Conservation (phyloP, 2,797 vertebrate genomes). For the Girardinus metallicus region DNA sequence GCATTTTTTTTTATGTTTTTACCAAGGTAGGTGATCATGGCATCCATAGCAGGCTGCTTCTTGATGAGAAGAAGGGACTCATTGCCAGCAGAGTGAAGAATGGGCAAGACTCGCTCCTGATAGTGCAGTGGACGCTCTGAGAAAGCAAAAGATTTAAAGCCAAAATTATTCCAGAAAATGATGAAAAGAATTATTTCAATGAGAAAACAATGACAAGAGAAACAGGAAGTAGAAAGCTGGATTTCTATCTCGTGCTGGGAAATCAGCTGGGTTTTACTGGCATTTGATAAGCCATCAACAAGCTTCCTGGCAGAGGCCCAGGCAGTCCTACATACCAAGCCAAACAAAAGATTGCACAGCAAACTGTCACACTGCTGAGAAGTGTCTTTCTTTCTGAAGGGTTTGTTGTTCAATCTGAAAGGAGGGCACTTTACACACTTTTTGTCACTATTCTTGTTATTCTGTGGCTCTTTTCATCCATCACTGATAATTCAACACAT, state of each 20-base stretch:
- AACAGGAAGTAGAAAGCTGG: background rate
- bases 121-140: conserved; percentile 93
- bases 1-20: conserved; percentile 31
- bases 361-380: conserved; percentile 19
- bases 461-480: conserved; percentile 2
- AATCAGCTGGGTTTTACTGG: conserved; percentile 33
- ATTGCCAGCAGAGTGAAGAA: conserved; percentile 86
- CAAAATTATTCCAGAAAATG: background rate
- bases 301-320: conserved; percentile 37
- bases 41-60: conserved; percentile 88
- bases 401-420: conserved; percentile 27
- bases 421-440: conserved; percentile 12
- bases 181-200: background rate
- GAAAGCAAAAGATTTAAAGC: conserved; percentile 5
- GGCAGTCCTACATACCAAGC: conserved; percentile 49
- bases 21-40: conserved; percentile 90
- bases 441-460: conserved; percentile 15
- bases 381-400: conserved; percentile 23
- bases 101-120: conserved; percentile 90
- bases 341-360: conserved; percentile 22
- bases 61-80: conserved; percentile 91
- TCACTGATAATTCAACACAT: conserved; percentile 17
- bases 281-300: conserved; percentile 33
- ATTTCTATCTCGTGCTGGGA: conserved; percentile 1
- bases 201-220: background rate